Conservation (phyloP, 1,140 invertebrate species). For the Diuraphis noxia region DNA sequence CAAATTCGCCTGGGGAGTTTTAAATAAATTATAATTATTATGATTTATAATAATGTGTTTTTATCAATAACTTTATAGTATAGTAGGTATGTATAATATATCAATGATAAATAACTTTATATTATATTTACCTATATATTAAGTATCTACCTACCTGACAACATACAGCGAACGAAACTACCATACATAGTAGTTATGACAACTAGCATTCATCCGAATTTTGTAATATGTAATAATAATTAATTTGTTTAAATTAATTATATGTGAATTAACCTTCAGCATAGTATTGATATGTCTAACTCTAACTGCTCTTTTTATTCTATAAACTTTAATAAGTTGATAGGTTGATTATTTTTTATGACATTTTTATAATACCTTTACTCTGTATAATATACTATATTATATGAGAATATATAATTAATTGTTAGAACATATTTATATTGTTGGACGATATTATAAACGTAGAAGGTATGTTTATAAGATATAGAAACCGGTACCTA, state of each 20-base stretch:
- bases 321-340: neutral
- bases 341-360: conserved; percentile 14
- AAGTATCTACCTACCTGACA: neutral
- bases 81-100: neutral
- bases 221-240: neutral
- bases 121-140: too few species aligned
- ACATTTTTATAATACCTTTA: conserved; percentile 13
- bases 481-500: neutral
- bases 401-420: conserved; percentile 17
- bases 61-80: neutral
- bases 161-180: neutral
- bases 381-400: neutral
- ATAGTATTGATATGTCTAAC: neutral
- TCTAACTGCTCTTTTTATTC: neutral
- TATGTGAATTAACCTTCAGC: neutral
- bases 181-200: neutral
- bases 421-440: neutral
- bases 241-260: conserved; percentile 11
- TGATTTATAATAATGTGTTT: neutral
- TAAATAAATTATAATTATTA: conserved; percentile 3
- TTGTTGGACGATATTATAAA: neutral
- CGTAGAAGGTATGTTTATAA: neutral
- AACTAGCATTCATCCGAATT: neutral
- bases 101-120: neutral
- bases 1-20: neutral